These are phyloP conservation scores for Proisotoma minuta DNA, from an alignment of 2,888 invertebrate genomes.

Conservation along the genomic window DNA sequence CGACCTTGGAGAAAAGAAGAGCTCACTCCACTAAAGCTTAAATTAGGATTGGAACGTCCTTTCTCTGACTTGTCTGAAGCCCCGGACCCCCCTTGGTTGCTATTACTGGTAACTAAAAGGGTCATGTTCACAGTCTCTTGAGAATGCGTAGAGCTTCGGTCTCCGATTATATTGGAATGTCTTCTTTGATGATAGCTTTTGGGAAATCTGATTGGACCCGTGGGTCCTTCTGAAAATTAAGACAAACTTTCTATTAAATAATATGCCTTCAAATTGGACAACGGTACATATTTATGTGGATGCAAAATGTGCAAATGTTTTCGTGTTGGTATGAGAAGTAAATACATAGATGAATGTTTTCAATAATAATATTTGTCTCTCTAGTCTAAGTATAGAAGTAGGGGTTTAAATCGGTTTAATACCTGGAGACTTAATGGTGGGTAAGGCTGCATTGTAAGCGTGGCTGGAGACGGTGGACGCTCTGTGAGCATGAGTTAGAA, in stretches of 20 bases:
- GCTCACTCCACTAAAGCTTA: conserved; percentile 20
- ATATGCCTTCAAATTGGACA: too few species aligned
- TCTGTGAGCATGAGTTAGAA: conserved; percentile 36
- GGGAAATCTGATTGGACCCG: background rate
- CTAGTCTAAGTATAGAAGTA: too few species aligned
- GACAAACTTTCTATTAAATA: too few species aligned
- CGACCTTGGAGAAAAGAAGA: conserved; percentile 9
- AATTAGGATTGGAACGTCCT: conserved; percentile 30
- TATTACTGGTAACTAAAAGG: conserved; percentile 31
- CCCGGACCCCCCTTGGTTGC: background rate
- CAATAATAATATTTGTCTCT: too few species aligned
- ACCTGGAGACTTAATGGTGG: conserved; percentile 45
- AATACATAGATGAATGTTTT: too few species aligned
- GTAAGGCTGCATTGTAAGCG: conserved; percentile 21
- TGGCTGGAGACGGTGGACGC: conserved; percentile 35
- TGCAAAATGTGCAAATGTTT: too few species aligned
- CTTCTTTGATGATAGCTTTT: conserved; percentile 18
- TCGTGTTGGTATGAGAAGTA: too few species aligned
- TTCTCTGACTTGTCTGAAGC: conserved; percentile 11
- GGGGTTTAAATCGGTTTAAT: too few species aligned
- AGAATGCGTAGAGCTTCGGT: conserved; percentile 39
- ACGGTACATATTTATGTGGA: too few species aligned
- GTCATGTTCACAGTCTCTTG: conserved; percentile 46
- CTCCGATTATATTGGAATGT: conserved; percentile 32
- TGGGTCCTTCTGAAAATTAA: conserved; percentile 10